phyloP scores from a whole-genome alignment of 2,797 vertebrate genomes.

The Picus viridis region DNA sequence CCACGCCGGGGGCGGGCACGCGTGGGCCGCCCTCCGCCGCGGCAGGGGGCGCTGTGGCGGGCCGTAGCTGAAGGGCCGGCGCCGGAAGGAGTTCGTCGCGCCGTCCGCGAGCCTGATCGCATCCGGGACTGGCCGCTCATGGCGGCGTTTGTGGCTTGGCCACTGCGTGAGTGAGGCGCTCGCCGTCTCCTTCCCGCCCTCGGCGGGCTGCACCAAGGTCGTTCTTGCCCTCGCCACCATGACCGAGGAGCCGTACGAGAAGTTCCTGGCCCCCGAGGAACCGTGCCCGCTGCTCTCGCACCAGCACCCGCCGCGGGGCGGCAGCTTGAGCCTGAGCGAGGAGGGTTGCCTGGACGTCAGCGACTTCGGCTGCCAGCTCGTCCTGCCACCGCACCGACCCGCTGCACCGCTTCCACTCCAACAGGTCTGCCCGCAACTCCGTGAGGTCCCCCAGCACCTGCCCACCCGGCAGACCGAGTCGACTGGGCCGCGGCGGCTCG shows the following conservation, averaged over 20 bases:
- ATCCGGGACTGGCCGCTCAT: neutral
- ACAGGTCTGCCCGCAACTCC: conserved; percentile 80
- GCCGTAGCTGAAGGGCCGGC: neutral
- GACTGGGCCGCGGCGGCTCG: neutral
- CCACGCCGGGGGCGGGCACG: neutral
- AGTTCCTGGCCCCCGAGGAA: conserved; percentile 94
- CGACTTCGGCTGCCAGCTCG: conserved; percentile 94
- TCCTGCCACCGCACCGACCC: conserved; percentile 96
- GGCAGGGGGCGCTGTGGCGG: conserved; percentile 22
- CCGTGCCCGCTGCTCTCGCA: conserved; percentile 87
- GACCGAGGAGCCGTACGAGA: conserved; percentile 91
- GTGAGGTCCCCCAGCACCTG: no score
- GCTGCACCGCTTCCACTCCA: conserved; percentile 92
- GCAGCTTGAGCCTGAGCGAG: conserved; percentile 85
- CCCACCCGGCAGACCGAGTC: neutral
- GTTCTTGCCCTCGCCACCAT: conserved; percentile 59
- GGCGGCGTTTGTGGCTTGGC: neutral
- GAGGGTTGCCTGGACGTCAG: conserved; percentile 93
- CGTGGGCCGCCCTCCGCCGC: conserved; percentile 4
- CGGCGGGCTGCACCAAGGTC: no score
- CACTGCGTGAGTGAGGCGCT: neutral
- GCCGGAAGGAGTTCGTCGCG: neutral
- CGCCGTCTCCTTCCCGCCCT: neutral
- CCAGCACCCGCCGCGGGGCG: conserved; percentile 88
- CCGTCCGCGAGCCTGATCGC: neutral